These are phyloP conservation scores for Eurystomus glaucurus DNA, from an alignment of 2,797 vertebrate species.

Conservation along the genomic window DNA sequence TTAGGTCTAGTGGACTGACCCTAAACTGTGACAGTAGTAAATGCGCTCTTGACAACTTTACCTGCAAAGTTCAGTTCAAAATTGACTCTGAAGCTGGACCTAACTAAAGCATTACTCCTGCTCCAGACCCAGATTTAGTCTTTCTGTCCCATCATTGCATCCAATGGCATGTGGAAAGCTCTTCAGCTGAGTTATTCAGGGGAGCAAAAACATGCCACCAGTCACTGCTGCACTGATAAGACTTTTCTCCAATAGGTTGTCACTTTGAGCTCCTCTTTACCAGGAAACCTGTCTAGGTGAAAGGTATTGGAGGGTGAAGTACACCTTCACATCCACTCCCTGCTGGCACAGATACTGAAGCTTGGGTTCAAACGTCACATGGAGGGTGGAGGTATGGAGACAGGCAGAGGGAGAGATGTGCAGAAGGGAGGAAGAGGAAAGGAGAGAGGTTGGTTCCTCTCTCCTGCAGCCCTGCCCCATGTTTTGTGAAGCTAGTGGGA, in stretches of 20 bases:
- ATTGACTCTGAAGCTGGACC: neutral
- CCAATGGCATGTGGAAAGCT: neutral
- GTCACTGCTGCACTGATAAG: neutral
- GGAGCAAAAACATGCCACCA: neutral
- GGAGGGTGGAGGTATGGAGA: neutral
- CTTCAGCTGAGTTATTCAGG: neutral
- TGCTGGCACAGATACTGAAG: neutral
- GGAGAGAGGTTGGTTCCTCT: accelerated
- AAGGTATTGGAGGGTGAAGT: neutral
- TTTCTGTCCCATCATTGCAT: neutral
- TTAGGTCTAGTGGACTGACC: too few relatives aligned
- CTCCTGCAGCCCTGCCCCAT: neutral
- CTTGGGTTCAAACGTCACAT: neutral
- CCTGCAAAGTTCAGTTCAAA: neutral
- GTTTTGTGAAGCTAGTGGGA: neutral
- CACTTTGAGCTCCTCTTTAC: neutral
- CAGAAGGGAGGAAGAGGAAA: neutral
- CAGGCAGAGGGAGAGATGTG: neutral
- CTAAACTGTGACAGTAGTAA: neutral
- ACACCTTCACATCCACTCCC: neutral
- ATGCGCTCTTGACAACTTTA: neutral
- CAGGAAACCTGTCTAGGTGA: neutral
- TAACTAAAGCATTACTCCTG: neutral
- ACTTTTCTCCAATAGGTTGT: neutral
- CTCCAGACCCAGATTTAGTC: neutral